phyloP scores from a whole-genome alignment of 2,113 vertebrate species.

The Seriola aureovittata region DNA sequence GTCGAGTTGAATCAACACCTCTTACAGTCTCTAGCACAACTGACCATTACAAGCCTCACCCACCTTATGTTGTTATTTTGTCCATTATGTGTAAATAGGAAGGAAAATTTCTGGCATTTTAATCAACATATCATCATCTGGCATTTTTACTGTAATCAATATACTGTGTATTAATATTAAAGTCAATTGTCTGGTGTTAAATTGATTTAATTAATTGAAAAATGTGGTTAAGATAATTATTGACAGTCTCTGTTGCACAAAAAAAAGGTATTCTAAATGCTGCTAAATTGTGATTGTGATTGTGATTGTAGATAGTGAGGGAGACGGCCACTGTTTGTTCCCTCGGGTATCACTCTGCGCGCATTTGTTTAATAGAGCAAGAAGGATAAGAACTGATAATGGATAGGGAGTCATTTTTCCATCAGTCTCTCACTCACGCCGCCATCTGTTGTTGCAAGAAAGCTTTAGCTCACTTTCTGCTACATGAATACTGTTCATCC shows the following conservation, averaged over 20 bases:
- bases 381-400: slow-evolving; percentile 26
- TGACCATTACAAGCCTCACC: slow-evolving; percentile 13
- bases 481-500: background rate
- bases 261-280: background rate
- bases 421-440: slow-evolving; percentile 16
- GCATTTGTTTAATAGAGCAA: slow-evolving; percentile 30
- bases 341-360: slow-evolving; percentile 19
- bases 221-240: slow-evolving; percentile 15
- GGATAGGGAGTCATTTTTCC: slow-evolving; percentile 14
- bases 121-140: background rate
- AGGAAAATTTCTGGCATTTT: slow-evolving; percentile 2
- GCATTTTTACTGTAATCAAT: slow-evolving; percentile 10
- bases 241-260: slow-evolving; percentile 10
- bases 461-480: background rate
- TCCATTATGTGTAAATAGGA: background rate
- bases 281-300: slow-evolving; percentile 14
- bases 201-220: slow-evolving; percentile 10
- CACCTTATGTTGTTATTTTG: slow-evolving; percentile 17
- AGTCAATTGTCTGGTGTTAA: background rate
- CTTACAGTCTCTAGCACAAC: slow-evolving; percentile 6
- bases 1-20: slow-evolving; percentile 50
- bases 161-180: background rate
- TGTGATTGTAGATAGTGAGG: background rate
- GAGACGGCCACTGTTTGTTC: slow-evolving; percentile 9
- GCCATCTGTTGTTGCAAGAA: slow-evolving; percentile 33